Conservation (phyloP, 2,113 vertebrate genomes). For the Pterocles gutturalis region DNA sequence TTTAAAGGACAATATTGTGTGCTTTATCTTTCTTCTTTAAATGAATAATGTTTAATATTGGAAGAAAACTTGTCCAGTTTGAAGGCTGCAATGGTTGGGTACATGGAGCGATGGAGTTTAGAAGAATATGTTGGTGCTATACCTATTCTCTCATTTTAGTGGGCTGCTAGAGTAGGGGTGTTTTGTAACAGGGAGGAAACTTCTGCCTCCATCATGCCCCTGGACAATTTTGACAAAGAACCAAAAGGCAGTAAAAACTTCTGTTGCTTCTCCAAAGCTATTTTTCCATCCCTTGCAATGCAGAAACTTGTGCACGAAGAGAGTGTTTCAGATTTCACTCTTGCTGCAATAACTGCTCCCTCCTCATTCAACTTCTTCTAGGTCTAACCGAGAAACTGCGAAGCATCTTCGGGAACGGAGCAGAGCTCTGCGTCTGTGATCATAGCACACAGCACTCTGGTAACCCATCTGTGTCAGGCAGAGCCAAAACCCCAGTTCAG, state of each 20-base stretch:
- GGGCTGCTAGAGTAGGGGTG: background rate
- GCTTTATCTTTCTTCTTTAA: background rate
- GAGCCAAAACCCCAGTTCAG: background rate
- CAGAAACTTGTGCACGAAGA: background rate
- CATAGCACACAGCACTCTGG: background rate
- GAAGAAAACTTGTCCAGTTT: background rate
- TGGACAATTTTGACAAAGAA: background rate
- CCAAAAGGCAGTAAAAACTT: background rate
- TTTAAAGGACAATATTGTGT: background rate
- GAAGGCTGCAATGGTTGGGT: accelerated
- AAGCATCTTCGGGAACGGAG: background rate
- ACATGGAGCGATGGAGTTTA: background rate
- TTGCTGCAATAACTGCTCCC: background rate
- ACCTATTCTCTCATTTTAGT: background rate
- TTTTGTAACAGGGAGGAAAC: background rate
- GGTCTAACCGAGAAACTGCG: background rate
- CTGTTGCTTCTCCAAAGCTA: background rate
- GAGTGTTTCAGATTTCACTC: background rate
- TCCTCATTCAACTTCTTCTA: background rate
- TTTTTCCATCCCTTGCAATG: background rate
- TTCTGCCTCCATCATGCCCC: background rate
- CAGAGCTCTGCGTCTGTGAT: background rate
- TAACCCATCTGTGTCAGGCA: background rate
- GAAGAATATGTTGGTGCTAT: background rate
- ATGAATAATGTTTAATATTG: background rate